These are phyloP conservation scores for Clitarchus hookeri DNA, from an alignment of 2,888 invertebrate species.

Conservation along the genomic window DNA sequence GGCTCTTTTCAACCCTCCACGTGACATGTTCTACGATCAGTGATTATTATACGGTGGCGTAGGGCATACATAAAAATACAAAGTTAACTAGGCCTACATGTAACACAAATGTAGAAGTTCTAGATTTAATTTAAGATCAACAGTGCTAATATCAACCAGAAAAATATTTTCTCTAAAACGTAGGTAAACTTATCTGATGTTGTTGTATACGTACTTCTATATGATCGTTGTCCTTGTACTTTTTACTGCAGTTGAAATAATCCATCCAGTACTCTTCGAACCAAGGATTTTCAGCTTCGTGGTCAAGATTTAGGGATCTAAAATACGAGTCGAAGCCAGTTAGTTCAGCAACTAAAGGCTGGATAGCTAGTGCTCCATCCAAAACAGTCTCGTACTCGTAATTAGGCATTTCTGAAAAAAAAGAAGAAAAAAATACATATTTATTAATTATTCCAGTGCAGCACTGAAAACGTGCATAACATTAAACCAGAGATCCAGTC, in stretches of 20 bases:
- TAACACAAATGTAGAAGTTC: no score
- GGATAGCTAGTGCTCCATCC: constrained; percentile 60
- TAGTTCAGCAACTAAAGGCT: constrained; percentile 56
- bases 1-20: no score
- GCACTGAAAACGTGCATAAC: constrained; percentile 37
- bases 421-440: background rate
- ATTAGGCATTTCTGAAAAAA: background rate
- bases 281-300: constrained; percentile 57
- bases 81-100: no score
- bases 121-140: no score
- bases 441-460: background rate
- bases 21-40: no score
- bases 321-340: constrained; percentile 60
- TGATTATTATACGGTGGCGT: no score
- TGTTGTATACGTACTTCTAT: background rate
- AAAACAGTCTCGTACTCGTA: constrained; percentile 50
- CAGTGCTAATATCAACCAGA: no score
- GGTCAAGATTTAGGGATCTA: constrained; percentile 51
- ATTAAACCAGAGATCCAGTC: background rate
- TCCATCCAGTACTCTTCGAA: constrained; percentile 59
- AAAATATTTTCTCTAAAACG: no score
- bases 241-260: constrained; percentile 18
- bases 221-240: background rate
- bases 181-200: no score
- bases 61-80: no score